phyloP scores from a whole-genome alignment of 1,140 invertebrate genomes.

The Drosophila miranda region DNA sequence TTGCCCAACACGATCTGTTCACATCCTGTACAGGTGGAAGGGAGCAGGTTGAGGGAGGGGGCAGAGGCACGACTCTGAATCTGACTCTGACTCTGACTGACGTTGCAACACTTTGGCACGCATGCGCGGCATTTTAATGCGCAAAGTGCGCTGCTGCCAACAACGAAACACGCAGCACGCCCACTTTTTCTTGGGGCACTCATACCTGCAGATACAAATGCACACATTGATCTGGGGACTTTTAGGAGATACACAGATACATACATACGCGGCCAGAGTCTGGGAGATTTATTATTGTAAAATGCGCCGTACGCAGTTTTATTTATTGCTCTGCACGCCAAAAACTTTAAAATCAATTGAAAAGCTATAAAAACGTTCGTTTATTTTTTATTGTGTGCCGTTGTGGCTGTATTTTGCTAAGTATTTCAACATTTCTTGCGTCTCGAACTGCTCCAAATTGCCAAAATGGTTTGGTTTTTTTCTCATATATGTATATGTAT shows the following conservation, averaged over 20 bases:
- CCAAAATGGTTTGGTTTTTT: constrained; percentile 64
- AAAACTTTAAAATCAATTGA: constrained; percentile 73
- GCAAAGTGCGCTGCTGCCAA: constrained; percentile 65
- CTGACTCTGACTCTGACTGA: constrained; percentile 18
- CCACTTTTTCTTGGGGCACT: constrained; percentile 57
- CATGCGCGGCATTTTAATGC: constrained; percentile 78
- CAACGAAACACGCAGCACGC: constrained; percentile 74
- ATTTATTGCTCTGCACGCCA: constrained; percentile 72
- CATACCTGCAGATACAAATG: constrained; percentile 1
- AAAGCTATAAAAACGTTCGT: constrained; percentile 77
- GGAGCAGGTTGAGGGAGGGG: constrained; percentile 5
- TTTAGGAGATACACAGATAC: constrained; percentile 3
- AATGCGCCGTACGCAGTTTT: constrained; percentile 70
- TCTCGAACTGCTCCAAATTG: constrained; percentile 69
- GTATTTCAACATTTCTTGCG: constrained; percentile 76
- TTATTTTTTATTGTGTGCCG: constrained; percentile 73
- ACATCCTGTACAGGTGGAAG: constrained; percentile 27
- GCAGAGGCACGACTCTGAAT: not conserved
- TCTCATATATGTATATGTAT: not conserved
- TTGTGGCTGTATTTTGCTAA: constrained; percentile 67
- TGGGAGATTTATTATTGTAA: constrained; percentile 76
- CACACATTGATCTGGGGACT: not conserved
- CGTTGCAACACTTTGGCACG: constrained; percentile 73
- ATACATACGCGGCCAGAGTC: constrained; percentile 30
- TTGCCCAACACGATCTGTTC: constrained; percentile 43